A percentile compares a stretch with the other conserved stretches of the same genome.
phyloP scores from a whole-genome alignment of 2,113 vertebrate genomes.

The Microtus pennsylvanicus region DNA sequence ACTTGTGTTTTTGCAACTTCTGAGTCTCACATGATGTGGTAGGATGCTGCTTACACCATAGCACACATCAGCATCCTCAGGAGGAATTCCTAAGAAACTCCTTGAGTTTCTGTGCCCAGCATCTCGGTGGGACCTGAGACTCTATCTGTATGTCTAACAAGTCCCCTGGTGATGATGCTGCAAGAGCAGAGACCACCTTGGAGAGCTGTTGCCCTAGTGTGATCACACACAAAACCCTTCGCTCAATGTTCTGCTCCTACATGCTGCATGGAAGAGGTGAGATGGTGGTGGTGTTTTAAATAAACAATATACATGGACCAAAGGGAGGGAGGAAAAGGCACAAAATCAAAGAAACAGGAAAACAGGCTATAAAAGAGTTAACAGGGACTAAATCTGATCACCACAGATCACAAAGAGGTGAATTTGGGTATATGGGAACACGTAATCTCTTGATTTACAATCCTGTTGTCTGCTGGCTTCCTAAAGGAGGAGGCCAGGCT shows the following conservation, averaged over 20 bases:
- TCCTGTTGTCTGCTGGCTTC: constrained; percentile 45
- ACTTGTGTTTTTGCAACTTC: not conserved
- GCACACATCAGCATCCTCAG: not conserved
- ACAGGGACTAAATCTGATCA: constrained; percentile 7
- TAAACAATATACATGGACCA: constrained; percentile 8
- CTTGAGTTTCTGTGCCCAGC: not conserved
- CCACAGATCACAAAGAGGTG: constrained; percentile 18
- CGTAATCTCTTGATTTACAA: constrained; percentile 35
- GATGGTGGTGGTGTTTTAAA: not conserved
- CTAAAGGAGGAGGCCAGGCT: constrained; percentile 57
- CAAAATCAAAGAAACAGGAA: not conserved
- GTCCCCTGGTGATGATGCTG: not conserved
- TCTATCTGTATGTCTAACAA: constrained; percentile 13
- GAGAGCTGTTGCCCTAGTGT: not conserved
- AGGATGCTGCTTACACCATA: constrained; percentile 3
- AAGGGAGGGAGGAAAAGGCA: constrained; percentile 24
- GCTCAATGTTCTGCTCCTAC: not conserved
- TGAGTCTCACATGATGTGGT: not conserved
- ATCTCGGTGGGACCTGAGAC: not conserved
- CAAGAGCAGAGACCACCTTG: not conserved
- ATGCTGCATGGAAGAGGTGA: not conserved
- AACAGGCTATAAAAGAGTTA: constrained; percentile 16
- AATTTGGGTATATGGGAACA: constrained; percentile 46
- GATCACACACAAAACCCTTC: constrained; percentile 10
- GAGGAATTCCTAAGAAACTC: not conserved